phyloP scores from a whole-genome alignment of 2,113 vertebrate species.

The Ageneiosus marmoratus region DNA sequence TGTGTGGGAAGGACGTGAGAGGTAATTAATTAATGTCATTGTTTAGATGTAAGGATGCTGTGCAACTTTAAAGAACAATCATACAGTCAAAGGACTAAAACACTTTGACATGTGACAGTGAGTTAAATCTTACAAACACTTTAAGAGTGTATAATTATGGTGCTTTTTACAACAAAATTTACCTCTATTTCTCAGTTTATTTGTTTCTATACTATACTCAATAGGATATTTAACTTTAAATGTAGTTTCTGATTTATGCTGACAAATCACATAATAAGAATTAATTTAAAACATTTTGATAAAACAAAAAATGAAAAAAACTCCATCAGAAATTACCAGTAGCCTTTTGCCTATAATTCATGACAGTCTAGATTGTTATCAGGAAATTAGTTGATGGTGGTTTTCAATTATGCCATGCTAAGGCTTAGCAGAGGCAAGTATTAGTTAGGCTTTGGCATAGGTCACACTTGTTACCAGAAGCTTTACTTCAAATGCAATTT shows the following conservation, averaged over 20 bases:
- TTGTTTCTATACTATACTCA: constrained; percentile 14
- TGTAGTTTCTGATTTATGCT: background rate
- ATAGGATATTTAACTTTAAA: constrained; percentile 8
- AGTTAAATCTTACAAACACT: constrained; percentile 38
- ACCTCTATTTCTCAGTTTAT: constrained; percentile 34
- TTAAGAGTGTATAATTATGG: constrained; percentile 44
- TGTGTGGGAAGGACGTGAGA: constrained; percentile 48
- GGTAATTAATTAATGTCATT: constrained; percentile 67
- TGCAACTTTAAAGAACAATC: constrained; percentile 66
- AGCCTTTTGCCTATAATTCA: constrained; percentile 26
- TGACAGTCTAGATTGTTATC: constrained; percentile 37
- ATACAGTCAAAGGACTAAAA: constrained; percentile 59
- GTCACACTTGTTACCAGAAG: constrained; percentile 50
- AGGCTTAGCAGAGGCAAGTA: constrained; percentile 39
- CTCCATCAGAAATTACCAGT: constrained; percentile 2
- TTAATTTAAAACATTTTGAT: constrained; percentile 3
- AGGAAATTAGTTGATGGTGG: constrained; percentile 45
- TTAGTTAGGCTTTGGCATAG: constrained; percentile 50
- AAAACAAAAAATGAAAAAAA: constrained; percentile 11
- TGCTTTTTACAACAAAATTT: constrained; percentile 41
- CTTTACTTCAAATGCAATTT: constrained; percentile 54
- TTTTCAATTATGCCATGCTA: constrained; percentile 36
- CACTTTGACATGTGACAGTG: constrained; percentile 43
- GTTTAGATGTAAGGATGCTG: constrained; percentile 68
- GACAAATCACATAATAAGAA: background rate